Base-by-base conservation (phyloP, 2,113 vertebrate genomes). In the Leiothrix lutea region DNA sequence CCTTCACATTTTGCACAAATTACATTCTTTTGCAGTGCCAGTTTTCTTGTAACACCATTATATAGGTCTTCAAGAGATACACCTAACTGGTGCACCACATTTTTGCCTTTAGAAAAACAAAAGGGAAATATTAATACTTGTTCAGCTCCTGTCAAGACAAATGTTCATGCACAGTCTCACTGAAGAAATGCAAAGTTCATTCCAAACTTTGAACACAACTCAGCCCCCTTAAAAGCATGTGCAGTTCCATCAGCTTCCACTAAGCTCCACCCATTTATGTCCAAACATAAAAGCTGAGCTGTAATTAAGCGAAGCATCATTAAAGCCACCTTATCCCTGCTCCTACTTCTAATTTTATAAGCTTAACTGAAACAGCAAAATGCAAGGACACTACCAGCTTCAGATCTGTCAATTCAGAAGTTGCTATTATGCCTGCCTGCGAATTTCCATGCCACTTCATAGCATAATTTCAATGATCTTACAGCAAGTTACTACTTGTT, bases 1-100 rank as follows among this genome's bases (percentile, higher is more conserved):
- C 99, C 99, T 85, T 99, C 99, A 96, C 99, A 99, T 97, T 99
- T 99, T 69, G 98, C 99, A 98, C 99, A 99, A 96, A 99, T 99
- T 3, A 99, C 91, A 40, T 99, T 99, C 97, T 99, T 99, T 94
- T 99, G 99, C 81, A 99, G 98, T n/a, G 98, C 99, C 70, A 99
- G 97, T 93, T 99, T 99, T 95, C 99, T 98, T 23, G 98, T 99
- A 81, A 98, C 69, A 88, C 99, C 99, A 54, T 98, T 99, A 97
- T 99, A 99, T 19, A 99, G 97, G 66, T 99, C 99, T 84, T 99
- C 99, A 64, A 99, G 98, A 56, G 99, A 98, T n/a, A 99, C 98
- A 77, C 98, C 93, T 73, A 99, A 97, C 90, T 99, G 99, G 92
- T 99, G 99, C 25, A 99, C 98, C 16, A 99, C 98, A 87, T 99